Evolutionary conservation across 2,888 invertebrate genomes (phyloP).

Genomic region (Matsumyia berberina): DNA sequence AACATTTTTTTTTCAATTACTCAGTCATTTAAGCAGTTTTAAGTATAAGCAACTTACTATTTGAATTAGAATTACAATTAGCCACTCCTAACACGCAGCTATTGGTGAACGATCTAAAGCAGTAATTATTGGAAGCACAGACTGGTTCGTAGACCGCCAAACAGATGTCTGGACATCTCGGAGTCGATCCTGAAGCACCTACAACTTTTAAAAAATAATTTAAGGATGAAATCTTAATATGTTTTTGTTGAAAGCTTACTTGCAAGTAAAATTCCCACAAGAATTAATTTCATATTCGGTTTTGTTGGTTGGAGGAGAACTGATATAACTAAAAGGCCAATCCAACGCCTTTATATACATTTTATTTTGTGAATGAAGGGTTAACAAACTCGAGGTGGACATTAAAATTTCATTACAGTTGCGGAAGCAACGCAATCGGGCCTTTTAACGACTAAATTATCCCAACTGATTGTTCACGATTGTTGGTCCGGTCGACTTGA

Average conservation of each 20-base stretch:
- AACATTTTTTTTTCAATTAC: not conserved
- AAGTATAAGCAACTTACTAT: slow-evolving; percentile 12
- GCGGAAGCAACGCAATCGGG: too few relatives aligned
- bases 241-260: too few relatives aligned
- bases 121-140: slow-evolving; percentile 44
- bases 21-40: too few relatives aligned
- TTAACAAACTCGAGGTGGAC: too few relatives aligned
- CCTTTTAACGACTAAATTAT: too few relatives aligned
- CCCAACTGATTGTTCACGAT: too few relatives aligned
- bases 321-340: not conserved
- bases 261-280: not conserved
- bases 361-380: too few relatives aligned
- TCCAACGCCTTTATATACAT: not conserved
- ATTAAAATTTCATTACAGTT: too few relatives aligned
- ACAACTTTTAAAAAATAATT: not conserved
- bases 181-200: not conserved
- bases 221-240: not conserved
- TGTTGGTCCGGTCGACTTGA: too few relatives aligned
- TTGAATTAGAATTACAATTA: slow-evolving; percentile 18
- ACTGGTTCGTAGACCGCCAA: slow-evolving; percentile 34
- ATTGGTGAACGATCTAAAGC: slow-evolving; percentile 39
- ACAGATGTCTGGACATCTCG: slow-evolving; percentile 32
- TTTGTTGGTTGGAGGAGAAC: not conserved
- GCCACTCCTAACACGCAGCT: slow-evolving; percentile 23
- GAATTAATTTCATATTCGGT: slow-evolving; percentile 26